Evolutionary conservation across 2,888 invertebrate species (phyloP), one percentile per base, ranked within the genome.

Genomic region (Chesias legatella): DNA sequence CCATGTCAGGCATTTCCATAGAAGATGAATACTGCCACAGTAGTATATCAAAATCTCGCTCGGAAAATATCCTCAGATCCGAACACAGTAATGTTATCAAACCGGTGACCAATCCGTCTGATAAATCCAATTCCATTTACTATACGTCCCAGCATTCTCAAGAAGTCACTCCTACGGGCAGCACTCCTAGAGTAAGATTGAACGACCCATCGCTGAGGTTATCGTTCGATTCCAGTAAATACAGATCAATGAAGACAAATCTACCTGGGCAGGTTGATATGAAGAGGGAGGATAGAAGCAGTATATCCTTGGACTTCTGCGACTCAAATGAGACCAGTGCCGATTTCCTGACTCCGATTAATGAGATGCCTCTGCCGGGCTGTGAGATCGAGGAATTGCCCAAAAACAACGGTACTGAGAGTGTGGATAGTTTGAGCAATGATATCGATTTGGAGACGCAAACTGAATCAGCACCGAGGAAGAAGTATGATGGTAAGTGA

Each of bases 261-360:
- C 42, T 74, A 7, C 56, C 73, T 0, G 70, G 64, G 1, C 75
- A 74, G 50, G 61, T 60, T 17, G 13, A 17, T 17, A 5, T 17
- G 5, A 17, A 17, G 1, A 80, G 65, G 8, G 79, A 84, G 8
- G 88, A 89, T 41, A 81, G 64, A 28, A 86, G 83, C 6, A 88
- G 86, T 58, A 49, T 88, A 31, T 88, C 88, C 0, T 37, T 89
- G 10, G 88, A 88, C 40, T 79, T 85, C 27, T 88, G 88, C 43
- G 89, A 88, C 39, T 88, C 88, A 0, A 88, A 89, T 49, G 88
- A 89, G 56, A 89, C 89, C 0, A 88, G 88, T 51, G 88, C 89
- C 0, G 89, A 88, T 53, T 89, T 89, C 43, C 51, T 88, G 35
- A 89, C 89, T 30, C 89, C 88, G 1, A 89, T 89, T 2, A 89